phyloP scores from a whole-genome alignment of 1,140 invertebrate species.

The Formica exsecta region DNA sequence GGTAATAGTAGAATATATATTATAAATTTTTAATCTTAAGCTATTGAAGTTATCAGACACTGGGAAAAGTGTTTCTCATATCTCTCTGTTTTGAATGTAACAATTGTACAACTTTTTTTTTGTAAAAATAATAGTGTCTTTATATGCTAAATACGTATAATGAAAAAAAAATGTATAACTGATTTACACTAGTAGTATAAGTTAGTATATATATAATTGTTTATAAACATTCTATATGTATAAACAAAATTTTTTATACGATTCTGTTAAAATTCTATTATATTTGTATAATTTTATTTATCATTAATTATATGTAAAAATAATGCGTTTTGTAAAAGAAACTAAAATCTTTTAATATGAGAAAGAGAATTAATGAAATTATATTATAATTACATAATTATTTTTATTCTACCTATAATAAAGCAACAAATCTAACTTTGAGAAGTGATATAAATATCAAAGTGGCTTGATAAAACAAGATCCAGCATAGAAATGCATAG shows the following conservation, averaged over 20 bases:
- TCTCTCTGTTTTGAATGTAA: conserved; percentile 40
- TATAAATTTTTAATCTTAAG: conserved; percentile 35
- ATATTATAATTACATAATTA: conserved; percentile 19
- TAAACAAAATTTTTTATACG: not conserved
- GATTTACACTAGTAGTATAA: not conserved
- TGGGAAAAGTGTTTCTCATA: conserved; percentile 2
- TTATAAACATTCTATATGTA: conserved; percentile 1
- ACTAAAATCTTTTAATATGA: not conserved
- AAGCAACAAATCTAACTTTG: not conserved
- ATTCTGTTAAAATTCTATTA: conserved; percentile 25
- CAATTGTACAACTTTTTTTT: conserved; percentile 10
- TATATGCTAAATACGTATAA: conserved; percentile 34
- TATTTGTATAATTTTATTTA: conserved; percentile 1
- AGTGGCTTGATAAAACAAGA: not conserved
- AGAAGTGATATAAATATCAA: conserved; percentile 21
- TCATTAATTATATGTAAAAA: conserved; percentile 26
- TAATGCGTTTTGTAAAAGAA: not conserved
- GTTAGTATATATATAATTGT: conserved; percentile 9
- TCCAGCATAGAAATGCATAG: not conserved
- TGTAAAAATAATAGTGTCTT: conserved; percentile 38
- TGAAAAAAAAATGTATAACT: conserved; percentile 26
- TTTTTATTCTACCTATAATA: conserved; percentile 1
- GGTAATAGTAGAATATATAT: conserved; percentile 30
- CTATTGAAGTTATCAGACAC: conserved; percentile 35
- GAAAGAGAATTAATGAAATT: not conserved